A percentile compares a stretch with the other conserved stretches of the same genome.
Evolutionary conservation across 1,140 invertebrate genomes (phyloP).

Genomic region (Heliconius congener): DNA sequence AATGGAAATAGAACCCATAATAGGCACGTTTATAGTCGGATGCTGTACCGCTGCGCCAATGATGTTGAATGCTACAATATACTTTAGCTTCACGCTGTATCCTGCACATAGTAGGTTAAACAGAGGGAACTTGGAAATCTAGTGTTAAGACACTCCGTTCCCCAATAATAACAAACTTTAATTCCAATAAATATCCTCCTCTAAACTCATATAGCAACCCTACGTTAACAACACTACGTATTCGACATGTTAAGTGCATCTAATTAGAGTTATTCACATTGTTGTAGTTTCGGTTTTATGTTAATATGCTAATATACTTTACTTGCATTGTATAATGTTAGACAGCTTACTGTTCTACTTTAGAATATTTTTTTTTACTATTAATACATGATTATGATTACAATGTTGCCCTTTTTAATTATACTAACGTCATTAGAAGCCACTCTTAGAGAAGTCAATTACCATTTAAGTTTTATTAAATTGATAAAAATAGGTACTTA

Average conservation of each 20-base stretch:
- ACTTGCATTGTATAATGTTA: constrained; percentile 4
- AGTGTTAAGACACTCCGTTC: neutral
- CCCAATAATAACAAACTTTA: neutral
- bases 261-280: constrained; percentile 18
- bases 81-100: neutral
- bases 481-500: no score
- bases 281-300: constrained; percentile 14
- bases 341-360: neutral
- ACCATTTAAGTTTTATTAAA: no score
- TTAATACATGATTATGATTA: neutral
- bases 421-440: no score
- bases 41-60: no score
- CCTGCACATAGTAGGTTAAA: neutral
- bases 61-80: no score
- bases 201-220: neutral
- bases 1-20: no score
- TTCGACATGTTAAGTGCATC: constrained; percentile 15
- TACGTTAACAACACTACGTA: neutral
- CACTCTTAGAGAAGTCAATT: no score
- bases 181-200: no score
- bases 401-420: no score
- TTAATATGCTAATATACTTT: constrained; percentile 6
- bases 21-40: no score
- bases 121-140: neutral
- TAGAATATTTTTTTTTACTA: neutral